Percentiles rank a stretch among this genome's conserved stretches.
Conservation (phyloP, 2,888 invertebrate genomes). For the Nomada goodeniana region DNA sequence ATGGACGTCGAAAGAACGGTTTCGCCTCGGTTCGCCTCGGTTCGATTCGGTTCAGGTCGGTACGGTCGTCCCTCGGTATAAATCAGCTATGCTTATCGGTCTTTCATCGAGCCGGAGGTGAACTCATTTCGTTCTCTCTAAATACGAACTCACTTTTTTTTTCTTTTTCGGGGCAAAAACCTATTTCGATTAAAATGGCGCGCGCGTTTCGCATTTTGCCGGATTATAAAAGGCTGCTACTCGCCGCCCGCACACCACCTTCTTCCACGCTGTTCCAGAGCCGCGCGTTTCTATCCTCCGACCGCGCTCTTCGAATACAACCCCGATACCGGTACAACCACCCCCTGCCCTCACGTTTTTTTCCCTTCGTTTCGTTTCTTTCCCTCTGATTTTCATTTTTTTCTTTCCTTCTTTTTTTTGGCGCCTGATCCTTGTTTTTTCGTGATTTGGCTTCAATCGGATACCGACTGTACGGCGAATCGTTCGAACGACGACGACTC, state of each 20-base stretch:
- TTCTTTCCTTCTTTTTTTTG: slow-evolving; percentile 10
- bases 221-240: slow-evolving; percentile 82
- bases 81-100: slow-evolving; percentile 84
- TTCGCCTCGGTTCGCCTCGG: slow-evolving; percentile 56
- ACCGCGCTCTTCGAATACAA: slow-evolving; percentile 59
- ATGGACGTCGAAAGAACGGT: slow-evolving; percentile 71
- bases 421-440: slow-evolving; percentile 40
- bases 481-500: slow-evolving; percentile 46
- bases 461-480: slow-evolving; percentile 53
- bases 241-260: slow-evolving; percentile 63
- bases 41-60: slow-evolving; percentile 70
- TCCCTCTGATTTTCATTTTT: neutral
- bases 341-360: slow-evolving; percentile 5
- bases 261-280: slow-evolving; percentile 43
- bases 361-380: neutral
- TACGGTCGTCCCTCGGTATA: slow-evolving; percentile 80
- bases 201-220: slow-evolving; percentile 82
- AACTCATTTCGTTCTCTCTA: slow-evolving; percentile 84
- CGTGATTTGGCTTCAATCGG: slow-evolving; percentile 66
- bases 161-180: slow-evolving; percentile 82
- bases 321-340: slow-evolving; percentile 11
- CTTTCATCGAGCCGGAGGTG: slow-evolving; percentile 83
- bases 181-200: slow-evolving; percentile 84
- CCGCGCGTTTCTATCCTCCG: slow-evolving; percentile 53
- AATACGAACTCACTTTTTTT: slow-evolving; percentile 80